Evolutionary conservation across 2,888 invertebrate species (phyloP).

Genomic region (Lacanobia wlatinum): DNA sequence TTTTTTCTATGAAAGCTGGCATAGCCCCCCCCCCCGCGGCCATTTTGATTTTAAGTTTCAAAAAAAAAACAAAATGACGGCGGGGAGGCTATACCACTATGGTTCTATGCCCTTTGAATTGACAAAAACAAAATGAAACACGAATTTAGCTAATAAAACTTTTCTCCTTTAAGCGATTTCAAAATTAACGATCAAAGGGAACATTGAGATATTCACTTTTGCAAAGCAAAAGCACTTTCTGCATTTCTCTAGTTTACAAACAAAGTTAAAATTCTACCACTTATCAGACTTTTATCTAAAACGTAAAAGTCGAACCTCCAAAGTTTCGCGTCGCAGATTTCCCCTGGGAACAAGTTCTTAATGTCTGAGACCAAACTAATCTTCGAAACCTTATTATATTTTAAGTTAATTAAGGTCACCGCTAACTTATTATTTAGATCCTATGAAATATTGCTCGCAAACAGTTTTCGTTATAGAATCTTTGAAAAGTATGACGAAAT

Average conservation of each 20-base stretch:
- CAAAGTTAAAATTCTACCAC: conserved; percentile 37
- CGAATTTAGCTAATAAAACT: not conserved
- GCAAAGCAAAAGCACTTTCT: conserved; percentile 5
- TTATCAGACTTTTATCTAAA: conserved; percentile 43
- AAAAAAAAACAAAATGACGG: too few relatives aligned
- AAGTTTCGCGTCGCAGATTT: conserved; percentile 57
- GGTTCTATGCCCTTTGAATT: too few relatives aligned
- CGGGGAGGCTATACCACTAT: too few relatives aligned
- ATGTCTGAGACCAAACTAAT: conserved; percentile 50
- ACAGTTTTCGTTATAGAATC: not conserved
- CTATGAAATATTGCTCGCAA: conserved; percentile 8
- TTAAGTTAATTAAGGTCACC: conserved; percentile 38
- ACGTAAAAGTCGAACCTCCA: conserved; percentile 35
- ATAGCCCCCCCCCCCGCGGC: too few relatives aligned
- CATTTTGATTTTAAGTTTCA: too few relatives aligned
- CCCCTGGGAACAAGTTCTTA: conserved; percentile 46
- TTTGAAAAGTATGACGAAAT: not conserved
- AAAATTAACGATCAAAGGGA: not conserved
- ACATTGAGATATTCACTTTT: not conserved
- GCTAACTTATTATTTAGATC: conserved; percentile 6
- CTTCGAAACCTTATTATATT: conserved; percentile 49
- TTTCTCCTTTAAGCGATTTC: not conserved
- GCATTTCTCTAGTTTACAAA: conserved; percentile 33
- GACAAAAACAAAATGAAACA: not conserved
- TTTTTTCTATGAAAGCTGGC: too few relatives aligned